Base-by-base conservation (phyloP, 2,797 vertebrate species). In the Chelon labrosus region DNA sequence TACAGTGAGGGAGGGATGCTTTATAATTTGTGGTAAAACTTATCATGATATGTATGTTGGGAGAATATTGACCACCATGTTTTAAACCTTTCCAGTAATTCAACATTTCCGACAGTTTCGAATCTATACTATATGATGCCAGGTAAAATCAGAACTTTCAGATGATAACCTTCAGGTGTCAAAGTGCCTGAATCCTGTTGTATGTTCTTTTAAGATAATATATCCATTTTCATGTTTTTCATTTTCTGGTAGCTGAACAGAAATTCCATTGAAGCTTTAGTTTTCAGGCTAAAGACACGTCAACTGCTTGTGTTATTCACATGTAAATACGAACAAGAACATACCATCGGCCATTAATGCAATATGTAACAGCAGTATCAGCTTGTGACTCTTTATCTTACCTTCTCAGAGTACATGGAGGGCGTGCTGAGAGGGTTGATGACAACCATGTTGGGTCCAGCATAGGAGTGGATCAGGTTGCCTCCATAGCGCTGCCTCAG, bases 351-450 rank as follows among this genome's bases (percentile, higher is more conserved):
- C 31, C 31, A 46, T 46, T 46, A 44, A 46, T 31, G n/a, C 10
- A 11, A 47, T 22, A 10, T 55, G 16, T 42, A 42, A 42, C 53
- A 35, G 19, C 2, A 59, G 20, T 20, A 58, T 0, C 37, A 11
- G 8, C 39, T 41, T 1, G 13, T 7, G 12, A 4, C 6, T 17
- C 37, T 20, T 39, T 3, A 49, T 47, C 54, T 80, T 27, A 98
- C 98, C 97, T 99, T 99, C 92, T 99, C 98, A 0, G 98, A 99
- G 92, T 99, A 99, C 95, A 99, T 96, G 51, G 97, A 97, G 0
- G 97, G 97, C 7, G 96, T 94, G 84, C 97, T 98, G 38, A 97
- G 95, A 0, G 98, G 97, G 93, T 98, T 98, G 88, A 99, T 93
- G 87, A 98, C 88, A 7, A 99, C 95, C 94, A 97, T 94, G 94